Evolutionary conservation across 2,888 invertebrate genomes (phyloP), one percentile per base, ranked within the genome.

Genomic region (Pseudococcus jackbeardsleyi): DNA sequence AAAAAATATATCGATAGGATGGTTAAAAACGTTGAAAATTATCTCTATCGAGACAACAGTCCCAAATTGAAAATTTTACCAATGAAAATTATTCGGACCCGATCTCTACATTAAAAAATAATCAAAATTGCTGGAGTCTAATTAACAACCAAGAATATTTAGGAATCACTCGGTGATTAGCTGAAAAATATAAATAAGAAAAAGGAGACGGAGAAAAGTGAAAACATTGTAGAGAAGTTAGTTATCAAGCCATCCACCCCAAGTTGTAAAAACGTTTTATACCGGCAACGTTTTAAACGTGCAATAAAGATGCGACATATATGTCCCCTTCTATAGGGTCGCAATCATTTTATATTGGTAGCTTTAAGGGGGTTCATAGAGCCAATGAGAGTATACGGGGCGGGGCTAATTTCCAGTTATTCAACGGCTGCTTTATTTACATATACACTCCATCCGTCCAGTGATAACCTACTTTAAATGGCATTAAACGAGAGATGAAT

Each of bases 351-450:
- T 79, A 88, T 54, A 88, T 88, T 88, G 88, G 88, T 88, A 79
- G 88, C 79, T 88, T 79, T 33, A 22, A 77, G 79, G 54, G 79
- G 77, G 79, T 88, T 88, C 79, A 77, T 54, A 50, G 88, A 88
- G 77, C 88, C 88, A 88, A 88, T 88, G 88, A 88, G 77, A 46
- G 82, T 82, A 54, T 26, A 12, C 59, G 79, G 79, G 88, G 88
- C 88, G 88, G 88, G 88, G 88, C 88, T 88, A 88, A 79, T 88
- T 88, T 82, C 88, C 77, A 88, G 88, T 88, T 88, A 88, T 88
- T 88, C 88, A 88, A 79, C 88, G 79, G 88, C 79, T 88, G 88
- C 79, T 88, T 88, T 88, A 88, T 88, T 88, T 88, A 88, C 88
- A 88, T 88, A 88, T 59, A 88, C 79, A 79, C 79, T 88, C 82